Evolutionary conservation across 2,113 vertebrate genomes (phyloP), one percentile per base, ranked within the genome.

Genomic region (Mormoops blainvillei): DNA sequence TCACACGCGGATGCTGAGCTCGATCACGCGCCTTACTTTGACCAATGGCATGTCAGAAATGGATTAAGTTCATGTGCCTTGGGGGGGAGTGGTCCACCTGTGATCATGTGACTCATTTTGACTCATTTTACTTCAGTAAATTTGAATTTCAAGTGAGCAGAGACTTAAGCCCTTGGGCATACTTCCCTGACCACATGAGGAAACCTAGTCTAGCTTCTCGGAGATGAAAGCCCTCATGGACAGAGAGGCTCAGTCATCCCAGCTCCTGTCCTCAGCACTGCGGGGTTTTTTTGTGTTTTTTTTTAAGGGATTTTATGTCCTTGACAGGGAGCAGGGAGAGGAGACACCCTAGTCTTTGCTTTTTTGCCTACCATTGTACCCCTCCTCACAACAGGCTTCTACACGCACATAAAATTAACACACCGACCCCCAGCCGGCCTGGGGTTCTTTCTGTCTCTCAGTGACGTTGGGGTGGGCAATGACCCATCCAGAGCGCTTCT

Each of bases 131-230:
- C 4, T 12, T n/a, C 26, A 18, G 89, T 36, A 43, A 61, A 76
- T 31, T 4, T 45, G 76, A 93, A 89, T 31, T 6, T 45, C 76
- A 93, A 89, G 58, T 45, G 16, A 38, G 76, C 56, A 26, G 36
- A 94, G 50, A 67, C 20, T 83, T 61, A 2, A 82, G 67, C 41
- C 19, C 70, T 56, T 26, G 41, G 54, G 65, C 33, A 26, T 2
- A 6, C 52, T 61, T 20, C 24, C 15, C 20, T 19, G 24, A 36
- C 10, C 2, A 0, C 9, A 24, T 36, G 28, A 65, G 9, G n/a
- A 76, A 81, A 50, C 31, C 24, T 48, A 15, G 8, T 26, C 3
- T 33, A 78, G 18, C 36, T 61, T 12, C 24, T 58, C 31, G 18
- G 74, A 28, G 26, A 26, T 58, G 16, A 73, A 68, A 74, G 68